Base-by-base conservation (phyloP, 2,113 vertebrate genomes). In the Nannobrachium achirus region DNA sequence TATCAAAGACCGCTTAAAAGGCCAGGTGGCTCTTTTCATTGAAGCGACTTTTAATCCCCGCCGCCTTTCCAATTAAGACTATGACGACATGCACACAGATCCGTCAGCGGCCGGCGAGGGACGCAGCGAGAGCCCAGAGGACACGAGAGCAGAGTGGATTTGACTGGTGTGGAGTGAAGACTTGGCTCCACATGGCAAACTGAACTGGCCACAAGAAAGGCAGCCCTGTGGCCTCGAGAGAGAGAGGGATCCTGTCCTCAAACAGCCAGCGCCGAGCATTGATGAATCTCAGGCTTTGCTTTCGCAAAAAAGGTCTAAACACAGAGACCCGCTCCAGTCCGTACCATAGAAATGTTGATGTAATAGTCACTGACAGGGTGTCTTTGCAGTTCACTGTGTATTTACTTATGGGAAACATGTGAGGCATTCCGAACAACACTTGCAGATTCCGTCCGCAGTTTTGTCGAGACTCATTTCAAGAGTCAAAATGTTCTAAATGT, bases 171-270 rank as follows among this genome's bases (percentile, higher is more conserved):
- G 49, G 75, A 78, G 67, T 58, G 62, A 78, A 66, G 58, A 66
- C 64, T 56, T 0, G 0, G 41, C 38, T 68, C 79, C 79, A 66
- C 67, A 86, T 82, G 75, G 25, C 70, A 76, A 85, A 73, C 66
- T n/a, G 25, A 25, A 15, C 58, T 41, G 10, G 51, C 84, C 82
- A 86, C 84, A 84, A 76, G 66, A 85, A 71, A 86, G 25, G 25
- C 25, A 25, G 25, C 25, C 25, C 25, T 25, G 25, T 25, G 25
- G 25, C 25, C 25, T 4, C 25, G 25, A 25, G 25, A 4, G 25
- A 25, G 25, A 25, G 25, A 69, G 45, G 33, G 56, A 38, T 48
- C 65, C 75, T 57, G 66, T 60, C 69, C 52, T 79, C 49, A 71
- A 53, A 39, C 46, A 64, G 56, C 55, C 38, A 42, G n/a, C n/a